Base-by-base conservation (phyloP, 1,140 invertebrate species). In the Philopotamus ludificatus region DNA sequence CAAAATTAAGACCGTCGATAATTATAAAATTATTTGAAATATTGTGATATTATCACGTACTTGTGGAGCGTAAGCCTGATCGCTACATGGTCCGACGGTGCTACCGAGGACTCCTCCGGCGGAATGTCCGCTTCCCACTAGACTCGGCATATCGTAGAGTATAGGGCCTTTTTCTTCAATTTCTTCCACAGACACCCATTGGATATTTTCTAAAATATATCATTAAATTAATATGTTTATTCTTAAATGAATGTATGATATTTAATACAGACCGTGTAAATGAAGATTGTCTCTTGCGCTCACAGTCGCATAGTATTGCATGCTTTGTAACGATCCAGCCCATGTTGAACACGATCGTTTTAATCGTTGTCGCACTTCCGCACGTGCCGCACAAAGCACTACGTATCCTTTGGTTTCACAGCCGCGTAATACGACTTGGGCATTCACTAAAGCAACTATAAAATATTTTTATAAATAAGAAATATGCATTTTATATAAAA, bases 281-380 rank as follows among this genome's bases (percentile, higher is more conserved):
- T 86, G 86, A 77, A 92, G 89, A 39, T 86, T 84, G 72, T 91
- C 88, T 10, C 90, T 91, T 34, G 89, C 89, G 75, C 89, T 93
- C 22, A 98, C 95, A 23, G 95, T 98, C 1, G 95, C 95, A 82
- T 98, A 99, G 80, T 98, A 99, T 85, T 98, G 95, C 95, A 99
- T 98, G 77, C 95, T 95, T 75, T 97, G 94, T 1, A 99, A 82
- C 58, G 91, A 88, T 7, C 95, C 95, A 50, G 93, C 88, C 95
- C 96, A 99, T 0, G 95, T 96, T 1, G 92, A 94, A 80, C 98
- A 98, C 1, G 95, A 93, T n/a, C 88, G 82, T 74, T 98, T 95
- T 61, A 93, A 85, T 50, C 91, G 83, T 76, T 98, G 95, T 2
- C 94, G 77, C 70, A 99, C 93, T 78, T 96, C 92, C 0, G 96